These are phyloP conservation scores for Camponotus vicinus DNA, from an alignment of 1,140 invertebrate species.

Conservation along the genomic window DNA sequence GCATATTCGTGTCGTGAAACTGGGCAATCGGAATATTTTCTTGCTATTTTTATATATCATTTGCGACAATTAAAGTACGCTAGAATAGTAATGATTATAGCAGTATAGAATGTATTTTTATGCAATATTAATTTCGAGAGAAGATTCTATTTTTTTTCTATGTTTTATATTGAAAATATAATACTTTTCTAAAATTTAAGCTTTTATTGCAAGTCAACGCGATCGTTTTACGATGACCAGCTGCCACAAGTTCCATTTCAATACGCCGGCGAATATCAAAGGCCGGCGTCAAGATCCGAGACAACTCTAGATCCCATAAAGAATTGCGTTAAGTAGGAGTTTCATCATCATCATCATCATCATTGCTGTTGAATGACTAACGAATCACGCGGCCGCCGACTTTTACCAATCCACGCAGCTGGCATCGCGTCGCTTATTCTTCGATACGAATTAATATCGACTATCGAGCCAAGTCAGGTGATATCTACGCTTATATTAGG, in stretches of 20 bases:
- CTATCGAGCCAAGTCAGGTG: conserved; percentile 23
- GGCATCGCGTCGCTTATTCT: conserved; percentile 15
- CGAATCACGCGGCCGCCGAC: background rate
- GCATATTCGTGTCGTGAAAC: conserved; percentile 62
- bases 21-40: conserved; percentile 24
- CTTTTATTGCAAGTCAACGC: no score
- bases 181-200: background rate
- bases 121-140: background rate
- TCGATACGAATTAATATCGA: conserved; percentile 37
- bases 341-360: conserved; percentile 34
- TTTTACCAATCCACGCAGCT: conserved; percentile 43
- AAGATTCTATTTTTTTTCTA: background rate
- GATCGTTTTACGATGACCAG: background rate
- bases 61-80: conserved; percentile 22
- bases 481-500: background rate
- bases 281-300: conserved; percentile 24
- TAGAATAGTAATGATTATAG: conserved; percentile 20
- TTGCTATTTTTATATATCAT: conserved; percentile 33
- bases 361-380: conserved; percentile 45
- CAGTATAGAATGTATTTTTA: background rate
- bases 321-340: conserved; percentile 35
- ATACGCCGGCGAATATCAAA: conserved; percentile 33
- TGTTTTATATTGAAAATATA: background rate
- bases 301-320: conserved; percentile 9
- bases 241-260: background rate